Evolutionary conservation across 2,888 invertebrate genomes (phyloP), one percentile per base, ranked within the genome.

Genomic region (Byasa hedistus): DNA sequence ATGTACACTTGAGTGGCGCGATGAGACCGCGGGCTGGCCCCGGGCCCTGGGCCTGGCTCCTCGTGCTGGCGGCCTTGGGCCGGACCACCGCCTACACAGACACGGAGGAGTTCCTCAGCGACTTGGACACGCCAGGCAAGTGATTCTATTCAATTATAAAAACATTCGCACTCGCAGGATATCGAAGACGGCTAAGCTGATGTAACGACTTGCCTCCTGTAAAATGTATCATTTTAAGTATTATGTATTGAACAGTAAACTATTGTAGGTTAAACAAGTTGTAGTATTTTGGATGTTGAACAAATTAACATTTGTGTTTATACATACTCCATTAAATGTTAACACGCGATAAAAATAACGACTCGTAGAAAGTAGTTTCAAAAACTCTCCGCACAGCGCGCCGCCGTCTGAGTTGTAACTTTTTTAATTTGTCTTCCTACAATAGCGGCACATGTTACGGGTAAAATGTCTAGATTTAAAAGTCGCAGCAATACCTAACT

Each of bases 101-200:
- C 76, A 93, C 93, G 8, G 93, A 90, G 75, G 92, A 93, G 69
- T 92, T 93, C 72, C 87, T 93, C 52, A 93, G 93, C 79, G 93
- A 93, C 80, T 85, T 94, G 72, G 93, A 94, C 84, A 93, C 93
- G 77, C 94, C 93, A 91, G 93, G 94, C 93, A 73, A 86, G 85
- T 57, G 51, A 21, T 4, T 51, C 3, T 60, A 22, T 39, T 36
- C 36, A 39, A 3, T 15, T 39, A 27, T 27, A 27, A 3, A 27
- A 27, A 27, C 5, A 5, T 27, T 4, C 27, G 5, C 27, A 27
- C 27, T 27, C 27, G 3, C 27, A 27, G 27, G 27, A 27, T 4
- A 27, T 27, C 27, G 27, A 27, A 27, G 27, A 4, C 27, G 5
- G n/a, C n/a, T n/a, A n/a, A n/a, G n/a, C 27, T 4, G 3, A 27